phyloP scores from a whole-genome alignment of 2,888 invertebrate species.

The Drosophila heteroneura region DNA sequence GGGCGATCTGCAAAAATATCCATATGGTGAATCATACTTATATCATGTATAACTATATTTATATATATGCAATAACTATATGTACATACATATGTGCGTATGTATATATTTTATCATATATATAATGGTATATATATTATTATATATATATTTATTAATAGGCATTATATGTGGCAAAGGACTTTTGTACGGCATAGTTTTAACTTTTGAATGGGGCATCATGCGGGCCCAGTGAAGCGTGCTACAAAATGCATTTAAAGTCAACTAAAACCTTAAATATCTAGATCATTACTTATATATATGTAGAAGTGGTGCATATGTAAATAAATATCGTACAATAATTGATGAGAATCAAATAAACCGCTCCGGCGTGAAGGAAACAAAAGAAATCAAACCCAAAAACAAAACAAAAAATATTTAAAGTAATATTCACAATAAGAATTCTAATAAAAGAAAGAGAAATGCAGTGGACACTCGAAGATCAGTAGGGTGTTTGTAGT shows the following conservation, averaged over 20 bases:
- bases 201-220: conserved; percentile 23
- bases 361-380: conserved; percentile 24
- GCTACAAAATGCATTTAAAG: conserved; percentile 40
- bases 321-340: neutral
- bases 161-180: conserved; percentile 34
- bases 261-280: conserved; percentile 14
- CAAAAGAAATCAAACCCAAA: conserved; percentile 14
- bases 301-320: conserved; percentile 5
- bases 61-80: neutral
- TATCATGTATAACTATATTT: neutral
- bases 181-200: conserved; percentile 28
- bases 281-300: neutral
- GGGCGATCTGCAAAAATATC: conserved; percentile 81
- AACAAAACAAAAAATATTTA: neutral
- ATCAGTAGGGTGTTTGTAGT: neutral
- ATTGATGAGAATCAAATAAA: neutral
- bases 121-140: neutral
- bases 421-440: neutral
- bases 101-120: neutral
- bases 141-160: conserved; percentile 8
- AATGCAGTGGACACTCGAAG: neutral
- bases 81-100: neutral
- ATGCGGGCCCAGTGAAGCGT: conserved; percentile 55
- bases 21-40: neutral
- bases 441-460: neutral